Evolutionary conservation across 2,797 vertebrate genomes (phyloP), one percentile per base, ranked within the genome.

Genomic region (Bovichtus variegatus): DNA sequence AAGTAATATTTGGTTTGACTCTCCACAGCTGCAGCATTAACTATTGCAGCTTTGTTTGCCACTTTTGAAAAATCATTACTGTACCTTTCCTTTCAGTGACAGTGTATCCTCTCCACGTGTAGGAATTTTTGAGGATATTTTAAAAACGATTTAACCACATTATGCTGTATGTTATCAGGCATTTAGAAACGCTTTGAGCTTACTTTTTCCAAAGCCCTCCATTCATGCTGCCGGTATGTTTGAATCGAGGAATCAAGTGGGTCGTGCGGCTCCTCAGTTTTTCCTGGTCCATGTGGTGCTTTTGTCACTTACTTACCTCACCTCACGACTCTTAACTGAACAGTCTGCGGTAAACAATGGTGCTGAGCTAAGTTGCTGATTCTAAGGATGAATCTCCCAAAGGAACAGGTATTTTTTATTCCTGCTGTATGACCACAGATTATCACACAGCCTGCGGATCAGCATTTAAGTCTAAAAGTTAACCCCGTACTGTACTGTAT

Each of bases 351-450:
- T 43, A 64, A 83, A 86, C 41, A 79, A 77, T 69, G 86, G 86
- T 90, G 89, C 91, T 85, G 65, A 76, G 71, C 34, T 75, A 51
- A 84, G 47, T 70, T 54, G 74, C 68, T 78, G 64, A 15, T 60
- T 82, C 34, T 67, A 40, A 82, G 44, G 73, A 76, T 74, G 68
- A 71, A 61, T 71, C 23, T 71, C 38, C 49, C 2, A 34, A 50
- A 8, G 43, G 11, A 71, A 49, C 11, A 18, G 50, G 54, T 57
- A 57, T 13, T 70, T 65, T 78, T 55, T 64, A 29, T 76, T 76
- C 60, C 58, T 65, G 36, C 72, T 77, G 36, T 47, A 21, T 18
- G 69, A 83, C 76, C 72, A 62, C 49, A 36, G 46, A 72, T 44
- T 55, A 31, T 61, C 54, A 64, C 41, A 3, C 64, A 69, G 78